Evolutionary conservation across 2,113 vertebrate genomes (phyloP), one percentile per base, ranked within the genome.

Genomic region (Marmota flaviventris): DNA sequence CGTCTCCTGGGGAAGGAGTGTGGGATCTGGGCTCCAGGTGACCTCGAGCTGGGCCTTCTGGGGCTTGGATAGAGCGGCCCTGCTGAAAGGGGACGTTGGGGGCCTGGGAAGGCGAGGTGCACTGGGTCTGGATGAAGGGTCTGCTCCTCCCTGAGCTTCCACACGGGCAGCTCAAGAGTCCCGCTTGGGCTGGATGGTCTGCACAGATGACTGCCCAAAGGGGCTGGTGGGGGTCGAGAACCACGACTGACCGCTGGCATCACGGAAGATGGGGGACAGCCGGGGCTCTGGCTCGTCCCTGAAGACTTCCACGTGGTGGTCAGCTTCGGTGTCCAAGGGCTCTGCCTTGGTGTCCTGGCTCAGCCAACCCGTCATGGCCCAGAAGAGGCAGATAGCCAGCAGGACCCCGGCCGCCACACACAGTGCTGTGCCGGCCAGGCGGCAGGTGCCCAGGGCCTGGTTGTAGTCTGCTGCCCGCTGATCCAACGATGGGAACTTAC

Each of bases 401-500:
- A 98, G 82, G 14, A 88, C 48, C 14, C 96, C 97, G 0, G 98
- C 98, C 0, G 94, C 76, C 11, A 2, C 81, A 0, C 98, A 98
- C 53, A 98, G 97, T 0, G 27, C 92, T 0, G 8, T 88, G 25
- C 98, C 98, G 1, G 92, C 98, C 78, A 98, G 93, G 18, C 92
- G 94, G 95, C 98, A 98, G 17, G 72, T 95, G 73, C 90, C 37
- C 91, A 98, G 96, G 14, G 92, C 96, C 1, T 58, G 91, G 97
- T 98, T 98, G 91, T 98, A 98, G 75, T 94, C 85, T 0, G 95
- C 84, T 1, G 98, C 98, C 32, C 39, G 97, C 72, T 79, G 73
- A 20, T 99, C 98, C 78, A 98, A 67, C 22, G 98, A 94, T 58
- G 98, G n/a, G 20, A 98, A 95, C 53, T 98, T 98, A 0, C 94